These are phyloP conservation scores for Mirounga angustirostris DNA, from an alignment of 2,113 vertebrate species.

Conservation along the genomic window DNA sequence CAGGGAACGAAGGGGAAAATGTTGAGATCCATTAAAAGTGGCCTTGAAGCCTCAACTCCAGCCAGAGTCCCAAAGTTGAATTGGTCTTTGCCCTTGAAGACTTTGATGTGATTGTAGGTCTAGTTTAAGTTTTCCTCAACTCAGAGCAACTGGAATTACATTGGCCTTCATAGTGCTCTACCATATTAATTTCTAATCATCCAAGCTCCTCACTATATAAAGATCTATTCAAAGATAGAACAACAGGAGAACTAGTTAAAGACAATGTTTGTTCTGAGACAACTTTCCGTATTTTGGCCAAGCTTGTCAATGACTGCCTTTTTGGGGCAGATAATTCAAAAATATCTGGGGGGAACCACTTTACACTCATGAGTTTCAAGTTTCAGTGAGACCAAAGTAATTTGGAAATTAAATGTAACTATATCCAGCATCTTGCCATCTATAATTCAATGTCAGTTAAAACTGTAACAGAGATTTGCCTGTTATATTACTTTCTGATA, in stretches of 20 bases:
- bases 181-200: conserved; percentile 54
- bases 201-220: conserved; percentile 65
- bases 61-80: conserved; percentile 72
- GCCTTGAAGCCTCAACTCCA: conserved; percentile 65
- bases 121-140: conserved; percentile 71
- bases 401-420: conserved; percentile 72
- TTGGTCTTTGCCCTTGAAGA: conserved; percentile 72
- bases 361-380: conserved; percentile 65
- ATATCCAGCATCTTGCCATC: conserved; percentile 60
- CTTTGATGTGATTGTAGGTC: conserved; percentile 57
- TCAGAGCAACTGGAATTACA: conserved; percentile 72
- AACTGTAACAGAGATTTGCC: neutral
- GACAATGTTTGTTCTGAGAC: conserved; percentile 56
- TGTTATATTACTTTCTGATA: neutral
- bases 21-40: conserved; percentile 52
- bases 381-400: conserved; percentile 50
- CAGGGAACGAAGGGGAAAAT: conserved; percentile 64
- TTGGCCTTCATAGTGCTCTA: conserved; percentile 66
- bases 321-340: conserved; percentile 48
- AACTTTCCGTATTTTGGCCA: conserved; percentile 71
- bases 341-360: neutral
- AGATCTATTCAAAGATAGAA: conserved; percentile 15
- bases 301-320: conserved; percentile 65
- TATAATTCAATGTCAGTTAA: conserved; percentile 54
- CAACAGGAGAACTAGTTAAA: conserved; percentile 70